These are phyloP conservation scores for Gerosis bhagava DNA, from an alignment of 2,888 invertebrate species.

Conservation along the genomic window DNA sequence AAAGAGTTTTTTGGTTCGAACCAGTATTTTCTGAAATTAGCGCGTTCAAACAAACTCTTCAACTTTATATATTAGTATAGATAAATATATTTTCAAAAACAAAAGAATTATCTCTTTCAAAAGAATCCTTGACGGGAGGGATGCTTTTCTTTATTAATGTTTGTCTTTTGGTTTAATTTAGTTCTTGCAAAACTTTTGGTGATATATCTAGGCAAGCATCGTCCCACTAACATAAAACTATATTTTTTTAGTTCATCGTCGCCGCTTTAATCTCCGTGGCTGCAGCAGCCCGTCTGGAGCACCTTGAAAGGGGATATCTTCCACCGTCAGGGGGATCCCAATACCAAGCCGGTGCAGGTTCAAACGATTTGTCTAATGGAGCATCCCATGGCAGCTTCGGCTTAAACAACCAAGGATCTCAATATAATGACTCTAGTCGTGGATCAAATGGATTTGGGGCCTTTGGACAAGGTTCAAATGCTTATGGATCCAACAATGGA, in stretches of 20 bases:
- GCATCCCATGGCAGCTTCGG: constrained; percentile 32
- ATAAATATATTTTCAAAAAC: too few relatives aligned
- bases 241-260: constrained; percentile 58
- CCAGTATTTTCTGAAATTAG: too few relatives aligned
- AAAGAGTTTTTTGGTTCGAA: too few relatives aligned
- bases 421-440: constrained; percentile 14
- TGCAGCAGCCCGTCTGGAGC: constrained; percentile 65
- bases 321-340: constrained; percentile 51
- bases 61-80: too few relatives aligned
- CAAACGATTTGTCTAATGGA: constrained; percentile 25
- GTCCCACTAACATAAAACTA: too few relatives aligned
- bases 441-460: constrained; percentile 28
- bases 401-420: constrained; percentile 22
- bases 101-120: too few relatives aligned
- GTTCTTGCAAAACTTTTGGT: too few relatives aligned
- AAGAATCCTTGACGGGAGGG: too few relatives aligned
- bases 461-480: constrained; percentile 30
- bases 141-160: too few relatives aligned
- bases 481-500: constrained; percentile 36
- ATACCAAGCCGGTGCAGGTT: constrained; percentile 23
- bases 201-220: too few relatives aligned
- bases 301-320: constrained; percentile 66
- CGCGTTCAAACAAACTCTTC: too few relatives aligned
- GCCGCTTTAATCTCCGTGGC: constrained; percentile 60
- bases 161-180: too few relatives aligned